Percentiles rank a stretch among this genome's conserved stretches.
Conservation (phyloP, 2,888 invertebrate species). For the Heterodera filipjevi region DNA sequence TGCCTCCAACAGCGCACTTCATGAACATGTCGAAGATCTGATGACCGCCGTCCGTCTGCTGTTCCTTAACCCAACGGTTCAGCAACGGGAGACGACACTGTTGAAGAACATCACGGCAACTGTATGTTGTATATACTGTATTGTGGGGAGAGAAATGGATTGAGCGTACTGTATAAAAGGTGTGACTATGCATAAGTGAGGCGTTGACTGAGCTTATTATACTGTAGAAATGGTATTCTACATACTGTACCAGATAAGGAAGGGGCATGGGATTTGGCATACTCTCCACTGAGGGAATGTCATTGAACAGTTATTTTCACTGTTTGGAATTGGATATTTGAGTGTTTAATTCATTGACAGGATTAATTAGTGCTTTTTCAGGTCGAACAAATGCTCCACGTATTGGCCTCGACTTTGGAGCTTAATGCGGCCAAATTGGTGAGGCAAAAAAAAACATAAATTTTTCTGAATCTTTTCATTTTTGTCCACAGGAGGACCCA, state of each 20-base stretch:
- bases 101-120: neutral
- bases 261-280: no score
- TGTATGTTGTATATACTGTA: neutral
- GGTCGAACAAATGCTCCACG: neutral
- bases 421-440: neutral
- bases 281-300: no score
- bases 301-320: no score
- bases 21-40: constrained; percentile 42
- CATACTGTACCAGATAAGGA: no score
- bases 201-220: no score
- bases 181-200: no score
- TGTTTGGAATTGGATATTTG: no score
- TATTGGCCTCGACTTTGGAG: neutral
- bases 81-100: neutral
- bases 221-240: no score
- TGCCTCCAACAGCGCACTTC: constrained; percentile 31
- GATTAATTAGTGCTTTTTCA: neutral
- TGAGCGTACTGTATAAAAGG: no score
- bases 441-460: neutral
- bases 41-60: constrained; percentile 48
- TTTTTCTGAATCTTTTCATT: neutral
- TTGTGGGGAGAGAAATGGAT: neutral
- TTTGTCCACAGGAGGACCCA: neutral
- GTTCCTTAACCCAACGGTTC: constrained; percentile 44
- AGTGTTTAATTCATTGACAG: no score